A percentile compares a stretch with the other conserved stretches of the same genome.
Evolutionary conservation across 2,888 invertebrate species (phyloP).

Genomic region (Ornithoptera alexandrae): DNA sequence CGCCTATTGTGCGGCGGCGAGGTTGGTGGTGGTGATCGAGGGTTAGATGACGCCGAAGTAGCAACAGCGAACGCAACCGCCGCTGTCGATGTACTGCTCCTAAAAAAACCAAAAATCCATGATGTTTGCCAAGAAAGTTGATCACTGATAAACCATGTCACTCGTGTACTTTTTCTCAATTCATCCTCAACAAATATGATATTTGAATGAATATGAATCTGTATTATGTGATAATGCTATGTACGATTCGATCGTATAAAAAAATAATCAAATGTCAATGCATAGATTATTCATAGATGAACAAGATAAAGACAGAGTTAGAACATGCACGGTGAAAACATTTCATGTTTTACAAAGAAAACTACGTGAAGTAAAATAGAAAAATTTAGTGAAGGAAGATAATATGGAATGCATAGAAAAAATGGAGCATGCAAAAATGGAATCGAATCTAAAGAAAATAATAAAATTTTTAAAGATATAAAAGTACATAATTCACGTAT

Average conservation of each 20-base stretch:
- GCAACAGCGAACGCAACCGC: constrained; percentile 95
- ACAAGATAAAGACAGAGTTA: constrained; percentile 28
- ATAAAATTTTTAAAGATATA: no score
- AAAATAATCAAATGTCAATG: not conserved
- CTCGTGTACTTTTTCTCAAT: no score
- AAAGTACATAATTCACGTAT: no score
- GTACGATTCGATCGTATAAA: constrained; percentile 11
- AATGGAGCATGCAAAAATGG: constrained; percentile 19
- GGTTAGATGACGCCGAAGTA: constrained; percentile 92
- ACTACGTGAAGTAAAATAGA: not conserved
- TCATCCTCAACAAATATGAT: no score
- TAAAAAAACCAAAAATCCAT: constrained; percentile 49
- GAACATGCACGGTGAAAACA: constrained; percentile 32
- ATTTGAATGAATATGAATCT: no score
- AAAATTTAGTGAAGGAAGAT: not conserved
- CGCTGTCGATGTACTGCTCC: constrained; percentile 92
- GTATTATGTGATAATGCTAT: constrained; percentile 7
- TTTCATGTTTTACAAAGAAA: constrained; percentile 30
- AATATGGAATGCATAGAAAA: constrained; percentile 6
- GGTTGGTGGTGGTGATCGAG: constrained; percentile 82
- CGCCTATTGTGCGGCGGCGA: constrained; percentile 73
- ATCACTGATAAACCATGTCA: not conserved
- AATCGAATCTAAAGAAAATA: no score
- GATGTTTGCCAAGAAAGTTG: not conserved
- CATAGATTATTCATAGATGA: constrained; percentile 27